Percentiles rank a stretch among this genome's conserved stretches.
Evolutionary conservation across 2,888 invertebrate species (phyloP).

Genomic region (Desoria tigrina): DNA sequence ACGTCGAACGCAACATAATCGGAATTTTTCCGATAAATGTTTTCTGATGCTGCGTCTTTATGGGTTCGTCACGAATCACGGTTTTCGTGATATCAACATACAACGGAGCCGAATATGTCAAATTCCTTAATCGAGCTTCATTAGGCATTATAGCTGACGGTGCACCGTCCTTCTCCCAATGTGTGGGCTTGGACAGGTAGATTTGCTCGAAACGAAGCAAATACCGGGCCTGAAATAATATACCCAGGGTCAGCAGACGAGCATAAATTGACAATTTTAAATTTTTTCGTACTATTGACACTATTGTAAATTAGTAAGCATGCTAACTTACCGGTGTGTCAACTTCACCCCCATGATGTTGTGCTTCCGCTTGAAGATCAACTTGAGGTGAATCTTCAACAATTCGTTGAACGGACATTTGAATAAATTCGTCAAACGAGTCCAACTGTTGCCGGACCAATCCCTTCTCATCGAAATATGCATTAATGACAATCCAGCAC

Average conservation of each 20-base stretch:
- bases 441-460: conserved; percentile 97
- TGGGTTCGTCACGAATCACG: conserved; percentile 85
- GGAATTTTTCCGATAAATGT: conserved; percentile 88
- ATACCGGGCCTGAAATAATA: conserved; percentile 79
- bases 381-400: conserved; percentile 99
- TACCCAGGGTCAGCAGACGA: too few species aligned
- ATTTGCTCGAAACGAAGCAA: conserved; percentile 97
- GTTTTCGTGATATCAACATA: conserved; percentile 99
- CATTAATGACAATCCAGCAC: conserved; percentile 99
- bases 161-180: conserved; percentile 99
- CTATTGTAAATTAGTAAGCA: too few species aligned
- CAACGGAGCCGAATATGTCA: conserved; percentile 96
- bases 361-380: conserved; percentile 94
- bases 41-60: conserved; percentile 72
- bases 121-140: conserved; percentile 92
- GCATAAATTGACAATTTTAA: too few species aligned
- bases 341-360: conserved; percentile 90
- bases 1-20: conserved; percentile 97
- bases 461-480: conserved; percentile 99
- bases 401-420: conserved; percentile 99
- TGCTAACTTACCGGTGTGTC: conserved; percentile 70
- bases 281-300: too few species aligned
- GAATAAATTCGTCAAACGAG: conserved; percentile 99
- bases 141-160: conserved; percentile 99
- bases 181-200: conserved; percentile 97